Evolutionary conservation across 2,888 invertebrate genomes (phyloP).

Genomic region (Pheosia tremula): DNA sequence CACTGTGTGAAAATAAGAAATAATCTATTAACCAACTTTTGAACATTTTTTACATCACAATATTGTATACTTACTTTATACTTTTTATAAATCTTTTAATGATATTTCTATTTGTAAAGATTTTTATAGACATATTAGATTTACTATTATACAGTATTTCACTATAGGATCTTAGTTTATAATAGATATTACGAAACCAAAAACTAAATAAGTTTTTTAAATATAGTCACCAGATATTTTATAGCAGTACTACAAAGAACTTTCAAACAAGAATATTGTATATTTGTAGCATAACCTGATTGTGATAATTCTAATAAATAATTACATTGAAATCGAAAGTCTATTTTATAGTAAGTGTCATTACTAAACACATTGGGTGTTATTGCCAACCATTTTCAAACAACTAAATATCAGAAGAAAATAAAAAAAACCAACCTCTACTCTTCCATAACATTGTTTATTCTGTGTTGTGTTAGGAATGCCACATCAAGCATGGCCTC

Average conservation of each 20-base stretch:
- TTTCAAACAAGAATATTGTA: slow-evolving; percentile 1
- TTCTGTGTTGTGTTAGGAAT: slow-evolving; percentile 90
- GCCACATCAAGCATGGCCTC: slow-evolving; percentile 94
- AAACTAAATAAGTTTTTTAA: slow-evolving; percentile 33
- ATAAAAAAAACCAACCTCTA: slow-evolving; percentile 35
- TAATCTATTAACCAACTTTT: slow-evolving; percentile 21
- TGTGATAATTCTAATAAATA: slow-evolving; percentile 32
- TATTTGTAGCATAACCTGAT: slow-evolving; percentile 2
- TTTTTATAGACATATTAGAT: slow-evolving; percentile 15
- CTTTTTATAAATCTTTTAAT: slow-evolving; percentile 41
- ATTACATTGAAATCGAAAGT: slow-evolving; percentile 13
- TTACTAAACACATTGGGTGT: not conserved
- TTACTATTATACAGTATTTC: slow-evolving; percentile 33
- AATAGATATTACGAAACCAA: slow-evolving; percentile 12
- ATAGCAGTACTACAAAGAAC: not conserved
- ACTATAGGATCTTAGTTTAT: slow-evolving; percentile 13
- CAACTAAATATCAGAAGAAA: not conserved
- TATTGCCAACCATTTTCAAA: not conserved
- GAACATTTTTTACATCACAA: slow-evolving; percentile 32
- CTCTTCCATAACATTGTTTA: slow-evolving; percentile 75
- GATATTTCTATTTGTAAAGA: slow-evolving; percentile 27
- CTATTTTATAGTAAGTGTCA: not conserved
- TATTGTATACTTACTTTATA: slow-evolving; percentile 23
- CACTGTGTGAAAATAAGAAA: not conserved
- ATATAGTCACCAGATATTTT: not conserved